Evolutionary conservation across 2,113 vertebrate genomes (phyloP).

Genomic region (Gymnocephalus cernua): DNA sequence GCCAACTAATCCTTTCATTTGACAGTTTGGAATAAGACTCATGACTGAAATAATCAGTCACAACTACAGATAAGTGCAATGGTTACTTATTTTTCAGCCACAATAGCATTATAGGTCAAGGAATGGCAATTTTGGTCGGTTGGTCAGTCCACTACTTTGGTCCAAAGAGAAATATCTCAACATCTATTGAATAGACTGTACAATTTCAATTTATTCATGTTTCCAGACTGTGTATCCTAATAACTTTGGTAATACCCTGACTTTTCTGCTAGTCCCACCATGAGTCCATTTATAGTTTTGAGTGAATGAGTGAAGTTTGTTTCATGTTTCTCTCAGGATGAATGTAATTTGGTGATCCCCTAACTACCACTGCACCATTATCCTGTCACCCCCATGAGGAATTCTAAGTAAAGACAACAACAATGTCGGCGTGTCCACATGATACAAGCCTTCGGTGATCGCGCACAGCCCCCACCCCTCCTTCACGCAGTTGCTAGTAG

Average conservation of each 20-base stretch:
- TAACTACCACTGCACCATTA: too few relatives aligned
- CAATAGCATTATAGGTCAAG: conserved; percentile 11
- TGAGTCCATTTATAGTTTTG: too few relatives aligned
- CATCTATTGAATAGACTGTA: neutral
- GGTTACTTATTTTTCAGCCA: conserved; percentile 21
- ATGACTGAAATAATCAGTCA: conserved; percentile 39
- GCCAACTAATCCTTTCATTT: conserved; percentile 30
- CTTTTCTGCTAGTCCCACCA: too few relatives aligned
- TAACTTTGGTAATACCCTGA: neutral
- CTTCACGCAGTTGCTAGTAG: too few relatives aligned
- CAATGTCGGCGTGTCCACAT: too few relatives aligned
- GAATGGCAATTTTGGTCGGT: neutral
- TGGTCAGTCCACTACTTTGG: conserved; percentile 4
- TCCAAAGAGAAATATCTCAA: neutral
- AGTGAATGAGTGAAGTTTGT: too few relatives aligned
- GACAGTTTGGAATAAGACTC: conserved; percentile 39
- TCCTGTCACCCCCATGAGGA: too few relatives aligned
- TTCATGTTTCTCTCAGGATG: neutral
- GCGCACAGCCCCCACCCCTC: too few relatives aligned
- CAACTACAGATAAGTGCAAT: conserved; percentile 26
- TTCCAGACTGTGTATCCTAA: neutral
- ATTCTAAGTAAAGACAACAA: too few relatives aligned
- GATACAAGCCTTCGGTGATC: too few relatives aligned
- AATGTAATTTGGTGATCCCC: neutral
- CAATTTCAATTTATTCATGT: neutral